Evolutionary conservation across 1,140 invertebrate species (phyloP).

Genomic region (Hetaerina americana): DNA sequence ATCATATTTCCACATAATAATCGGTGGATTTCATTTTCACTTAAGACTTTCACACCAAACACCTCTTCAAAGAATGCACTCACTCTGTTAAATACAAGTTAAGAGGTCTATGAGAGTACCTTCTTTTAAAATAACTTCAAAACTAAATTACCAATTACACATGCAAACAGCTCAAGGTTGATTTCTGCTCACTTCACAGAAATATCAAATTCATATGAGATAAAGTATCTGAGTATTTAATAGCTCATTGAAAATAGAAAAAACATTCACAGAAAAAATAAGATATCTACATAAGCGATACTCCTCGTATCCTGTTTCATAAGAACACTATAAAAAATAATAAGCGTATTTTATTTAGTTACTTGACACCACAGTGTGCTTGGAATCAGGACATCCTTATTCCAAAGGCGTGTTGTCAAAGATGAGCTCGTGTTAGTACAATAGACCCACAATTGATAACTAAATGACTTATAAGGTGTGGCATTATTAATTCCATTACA

Average conservation of each 20-base stretch:
- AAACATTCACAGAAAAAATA: background rate
- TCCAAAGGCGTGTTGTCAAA: background rate
- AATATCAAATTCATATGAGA: background rate
- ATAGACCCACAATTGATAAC: too few relatives aligned
- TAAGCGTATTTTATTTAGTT: background rate
- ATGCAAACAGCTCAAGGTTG: background rate
- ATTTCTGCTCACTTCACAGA: background rate
- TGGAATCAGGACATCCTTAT: background rate
- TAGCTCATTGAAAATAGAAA: background rate
- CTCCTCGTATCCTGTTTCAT: background rate
- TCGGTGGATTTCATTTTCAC: too few relatives aligned
- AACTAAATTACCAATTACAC: background rate
- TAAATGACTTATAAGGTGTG: too few relatives aligned
- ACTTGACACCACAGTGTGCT: background rate
- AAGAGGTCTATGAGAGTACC: background rate
- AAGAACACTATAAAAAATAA: slow-evolving; percentile 1
- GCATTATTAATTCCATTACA: too few relatives aligned
- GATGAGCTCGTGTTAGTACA: background rate
- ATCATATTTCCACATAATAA: background rate
- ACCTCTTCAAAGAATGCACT: background rate
- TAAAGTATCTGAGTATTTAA: background rate
- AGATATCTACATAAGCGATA: background rate
- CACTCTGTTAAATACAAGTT: background rate
- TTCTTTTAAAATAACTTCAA: background rate
- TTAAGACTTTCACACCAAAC: background rate